Base-by-base conservation (phyloP, 53 echinoderm and acorn worm species). In the Echinometra lucunter region DNA sequence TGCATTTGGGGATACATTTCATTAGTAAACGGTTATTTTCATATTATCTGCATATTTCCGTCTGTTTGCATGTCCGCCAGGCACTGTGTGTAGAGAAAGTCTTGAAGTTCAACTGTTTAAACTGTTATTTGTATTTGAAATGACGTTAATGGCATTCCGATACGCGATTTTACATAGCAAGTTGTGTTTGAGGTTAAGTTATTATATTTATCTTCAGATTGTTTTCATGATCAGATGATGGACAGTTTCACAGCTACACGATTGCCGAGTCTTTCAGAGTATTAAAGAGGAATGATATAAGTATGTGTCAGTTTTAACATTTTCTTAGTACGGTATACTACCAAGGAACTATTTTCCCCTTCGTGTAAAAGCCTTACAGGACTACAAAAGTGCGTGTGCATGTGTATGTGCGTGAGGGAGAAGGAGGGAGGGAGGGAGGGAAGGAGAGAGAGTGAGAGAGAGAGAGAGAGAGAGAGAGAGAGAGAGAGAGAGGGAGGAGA, bases 121-220 rank as follows among this genome's bases (percentile, higher is more conserved):
- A 16, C 23, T 78, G 6, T 10, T 78, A 7, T 42, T 16, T 37
- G 19, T 38, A 18, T 75, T 75, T 34, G 40, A 21, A 21, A 78
- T 42, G 42, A 40, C 78, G 78, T 78, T 78, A 78, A 75, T 42
- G 42, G 42, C 78, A 78, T 78, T 78, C 42, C 21, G 42, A 78
- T 78, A 78, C 78, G 35, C 72, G 38, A 19, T 78, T 21, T 40
- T 40, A 42, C 9, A 6, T 18, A 16, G 19, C 19, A 78, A 40
- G 38, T 15, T 42, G 19, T 78, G 10, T 78, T 78, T 78, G 19
- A 78, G 78, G 40, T 28, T 6, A 69, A 13, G 30, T 1, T 32
- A 12, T 40, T 4, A 78, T 38, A 9, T 72, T 6, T 72, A 53
- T 11, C 35, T 32, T 72, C 32, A 35, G 16, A 72, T 34, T 40